Conservation (phyloP, 2,113 vertebrate species). For the Chionomys nivalis region DNA sequence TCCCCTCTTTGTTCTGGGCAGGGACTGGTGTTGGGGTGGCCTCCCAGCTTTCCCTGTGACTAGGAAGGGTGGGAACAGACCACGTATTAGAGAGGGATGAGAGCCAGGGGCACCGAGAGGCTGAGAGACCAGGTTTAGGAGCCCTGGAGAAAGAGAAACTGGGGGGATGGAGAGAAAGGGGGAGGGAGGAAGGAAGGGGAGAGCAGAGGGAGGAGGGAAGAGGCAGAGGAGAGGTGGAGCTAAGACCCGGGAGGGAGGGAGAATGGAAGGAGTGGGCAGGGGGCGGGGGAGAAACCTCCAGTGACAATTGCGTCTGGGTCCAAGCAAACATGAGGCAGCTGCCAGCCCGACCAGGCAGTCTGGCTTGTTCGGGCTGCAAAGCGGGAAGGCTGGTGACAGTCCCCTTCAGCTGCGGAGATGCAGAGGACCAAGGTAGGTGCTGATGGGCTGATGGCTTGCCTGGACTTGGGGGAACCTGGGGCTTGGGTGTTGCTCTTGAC, state of each 20-base stretch:
- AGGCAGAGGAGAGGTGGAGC: constrained; percentile 58
- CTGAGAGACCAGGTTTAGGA: not conserved
- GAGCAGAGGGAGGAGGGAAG: not conserved
- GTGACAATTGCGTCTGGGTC: constrained; percentile 65
- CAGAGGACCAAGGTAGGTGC: constrained; percentile 71
- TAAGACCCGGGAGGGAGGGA: not conserved
- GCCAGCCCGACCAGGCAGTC: constrained; percentile 54
- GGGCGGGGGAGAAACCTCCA: constrained; percentile 60
- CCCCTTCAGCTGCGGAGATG: constrained; percentile 67
- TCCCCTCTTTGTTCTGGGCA: not conserved
- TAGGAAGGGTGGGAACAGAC: not conserved
- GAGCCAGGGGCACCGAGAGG: not conserved
- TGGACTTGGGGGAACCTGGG: not conserved
- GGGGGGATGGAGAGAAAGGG: not conserved
- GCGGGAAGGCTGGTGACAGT: not conserved
- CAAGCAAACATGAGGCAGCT: constrained; percentile 76
- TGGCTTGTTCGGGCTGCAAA: not conserved
- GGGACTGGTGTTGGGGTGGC: not conserved
- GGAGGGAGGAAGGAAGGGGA: not conserved
- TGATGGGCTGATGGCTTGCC: not conserved
- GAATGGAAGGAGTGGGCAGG: constrained; percentile 41
- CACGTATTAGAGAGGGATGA: not conserved
- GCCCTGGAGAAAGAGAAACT: not conserved
- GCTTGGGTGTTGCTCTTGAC: not conserved
- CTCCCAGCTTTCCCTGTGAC: not conserved